A percentile compares a stretch with the other conserved stretches of the same genome.
phyloP scores from a whole-genome alignment of 2,888 invertebrate species.

The Trichopria drosophilae region DNA sequence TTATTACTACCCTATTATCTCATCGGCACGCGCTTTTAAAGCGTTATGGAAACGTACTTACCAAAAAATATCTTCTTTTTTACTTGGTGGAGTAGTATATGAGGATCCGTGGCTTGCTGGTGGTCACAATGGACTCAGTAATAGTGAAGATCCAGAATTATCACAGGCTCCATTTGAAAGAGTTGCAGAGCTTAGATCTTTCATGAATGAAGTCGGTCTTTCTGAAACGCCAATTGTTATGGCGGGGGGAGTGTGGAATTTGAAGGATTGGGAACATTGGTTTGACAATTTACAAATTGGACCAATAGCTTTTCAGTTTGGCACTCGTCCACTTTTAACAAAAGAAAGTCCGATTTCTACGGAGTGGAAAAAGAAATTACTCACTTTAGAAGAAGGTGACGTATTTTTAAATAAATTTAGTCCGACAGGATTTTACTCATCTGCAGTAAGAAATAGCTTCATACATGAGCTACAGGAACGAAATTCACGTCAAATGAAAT shows the following conservation, averaged over 20 bases:
- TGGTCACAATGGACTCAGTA: conserved; percentile 20
- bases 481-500: conserved; percentile 24
- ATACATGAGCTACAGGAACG: conserved; percentile 26
- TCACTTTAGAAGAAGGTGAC: conserved; percentile 26
- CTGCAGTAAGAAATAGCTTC: conserved; percentile 25
- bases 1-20: conserved; percentile 20
- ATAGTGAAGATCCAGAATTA: conserved; percentile 19
- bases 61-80: conserved; percentile 21
- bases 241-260: conserved; percentile 20
- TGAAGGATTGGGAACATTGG: conserved; percentile 20
- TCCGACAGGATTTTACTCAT: conserved; percentile 27
- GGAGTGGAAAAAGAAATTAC: conserved; percentile 26
- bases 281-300: conserved; percentile 22
- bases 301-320: conserved; percentile 26
- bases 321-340: conserved; percentile 27
- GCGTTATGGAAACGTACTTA: conserved; percentile 20
- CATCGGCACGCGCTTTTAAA: conserved; percentile 21
- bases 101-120: conserved; percentile 21
- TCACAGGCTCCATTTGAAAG: conserved; percentile 22
- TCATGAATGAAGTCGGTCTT: conserved; percentile 20
- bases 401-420: conserved; percentile 27
- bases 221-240: conserved; percentile 21
- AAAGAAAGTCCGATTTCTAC: conserved; percentile 25
- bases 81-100: conserved; percentile 21
- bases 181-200: conserved; percentile 22